Base-by-base conservation (phyloP, 23 tunicate genomes). In the Ciona savignyi region DNA sequence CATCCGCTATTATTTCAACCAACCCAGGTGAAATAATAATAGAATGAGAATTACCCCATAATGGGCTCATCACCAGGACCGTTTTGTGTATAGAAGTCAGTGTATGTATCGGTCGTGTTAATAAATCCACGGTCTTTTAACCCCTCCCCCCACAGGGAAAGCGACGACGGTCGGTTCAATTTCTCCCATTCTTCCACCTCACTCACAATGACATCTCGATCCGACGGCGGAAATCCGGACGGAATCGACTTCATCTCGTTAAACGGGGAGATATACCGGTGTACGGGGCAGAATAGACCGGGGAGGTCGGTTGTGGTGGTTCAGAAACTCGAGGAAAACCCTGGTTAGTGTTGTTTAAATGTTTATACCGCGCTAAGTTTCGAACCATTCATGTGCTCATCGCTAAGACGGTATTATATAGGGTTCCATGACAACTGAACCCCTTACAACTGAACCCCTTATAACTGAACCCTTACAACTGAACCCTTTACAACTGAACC, bases 181-280 rank as follows among this genome's bases (percentile, higher is more conserved):
- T 42, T 42, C 15, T 42, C 56, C 15, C 56, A 42, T 15, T 9
- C 67, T 63, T 25, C 28, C 23, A 63, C 15, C 15, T 11, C 28
- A 4, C 4, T 25, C 67, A n/a, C 4, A 4, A 63, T 63, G 26
- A 23, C 67, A 22, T 63, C 67, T 9, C 6, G 22, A 63, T 25
- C 28, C 23, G 28, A 25, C 22, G 22, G 67, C 26, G 26, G 6
- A 4, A 4, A 63, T 25, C 15, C 23, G 6, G 67, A 63, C 15
- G 87, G 75, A 23, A 31, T 88, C 74, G 86, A 74, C 29, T 67
- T 70, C 6, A 24, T 67, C 0, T 33, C 65, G 33, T 0, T 79
- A 27, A 74, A 62, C 3, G 80, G 87, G 31, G 84, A 77, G 32
- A 77, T 88, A 62, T 88, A 81, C 51, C 83, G 96, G 27, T 88